Conservation (phyloP, 1,140 invertebrate species). For the Ptiloglossa arizonensis region DNA sequence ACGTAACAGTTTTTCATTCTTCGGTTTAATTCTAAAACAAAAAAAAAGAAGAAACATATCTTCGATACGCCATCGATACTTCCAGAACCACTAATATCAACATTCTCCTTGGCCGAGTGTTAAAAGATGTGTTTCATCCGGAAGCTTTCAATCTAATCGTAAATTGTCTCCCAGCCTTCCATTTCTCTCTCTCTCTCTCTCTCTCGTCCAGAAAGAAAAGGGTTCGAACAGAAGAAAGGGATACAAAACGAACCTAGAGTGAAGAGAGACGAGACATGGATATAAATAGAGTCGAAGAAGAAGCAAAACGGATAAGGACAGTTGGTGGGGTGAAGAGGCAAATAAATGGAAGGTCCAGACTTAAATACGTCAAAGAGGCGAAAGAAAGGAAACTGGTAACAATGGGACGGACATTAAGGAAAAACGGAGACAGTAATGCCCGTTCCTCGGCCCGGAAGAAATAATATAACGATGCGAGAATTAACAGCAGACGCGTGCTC, state of each 20-base stretch:
- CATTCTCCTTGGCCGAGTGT: background rate
- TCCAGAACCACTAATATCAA: background rate
- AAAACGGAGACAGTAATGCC: conserved; percentile 8
- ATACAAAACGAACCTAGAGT: background rate
- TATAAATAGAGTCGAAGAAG: conserved; percentile 37
- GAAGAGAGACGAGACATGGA: background rate
- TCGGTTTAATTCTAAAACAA: no score
- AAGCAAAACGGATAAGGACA: conserved; percentile 1
- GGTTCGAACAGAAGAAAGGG: background rate
- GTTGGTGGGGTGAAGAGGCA: background rate
- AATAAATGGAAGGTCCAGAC: background rate
- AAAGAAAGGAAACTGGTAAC: background rate
- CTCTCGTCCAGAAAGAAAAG: background rate
- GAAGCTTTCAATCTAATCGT: conserved; percentile 9
- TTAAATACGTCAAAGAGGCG: background rate
- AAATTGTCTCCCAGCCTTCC: conserved; percentile 4
- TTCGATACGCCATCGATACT: no score
- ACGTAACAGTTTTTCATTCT: no score
- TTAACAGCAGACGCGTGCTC: background rate
- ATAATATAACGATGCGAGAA: background rate
- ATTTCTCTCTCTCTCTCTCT: no score
- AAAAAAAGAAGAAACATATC: no score
- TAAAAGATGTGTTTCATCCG: background rate
- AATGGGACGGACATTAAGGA: background rate
- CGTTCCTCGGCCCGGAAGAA: background rate